Conservation (phyloP, 2,113 vertebrate species). For the Rhodinocichla rosea region DNA sequence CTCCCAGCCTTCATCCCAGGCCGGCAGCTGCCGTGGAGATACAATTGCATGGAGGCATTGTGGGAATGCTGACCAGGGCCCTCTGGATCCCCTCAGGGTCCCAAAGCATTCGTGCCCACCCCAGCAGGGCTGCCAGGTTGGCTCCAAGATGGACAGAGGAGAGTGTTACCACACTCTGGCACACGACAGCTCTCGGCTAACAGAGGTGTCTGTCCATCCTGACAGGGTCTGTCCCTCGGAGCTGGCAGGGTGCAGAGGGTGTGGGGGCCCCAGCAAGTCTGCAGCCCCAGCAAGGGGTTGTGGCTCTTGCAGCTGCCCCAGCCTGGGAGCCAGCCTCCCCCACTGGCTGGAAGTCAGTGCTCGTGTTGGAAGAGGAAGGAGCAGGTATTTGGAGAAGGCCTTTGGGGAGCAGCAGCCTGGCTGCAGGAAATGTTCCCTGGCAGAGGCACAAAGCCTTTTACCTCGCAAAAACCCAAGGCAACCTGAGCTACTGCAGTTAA, state of each 20-base stretch:
- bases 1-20: not conserved
- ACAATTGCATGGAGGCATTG: not conserved
- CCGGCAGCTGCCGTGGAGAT: not conserved
- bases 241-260: not conserved
- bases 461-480: not conserved
- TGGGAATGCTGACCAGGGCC: not conserved
- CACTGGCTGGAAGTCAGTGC: not conserved
- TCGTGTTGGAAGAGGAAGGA: not conserved
- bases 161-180: accelerated
- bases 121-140: not conserved
- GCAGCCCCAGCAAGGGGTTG: not conserved
- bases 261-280: not conserved
- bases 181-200: not conserved
- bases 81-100: accelerated
- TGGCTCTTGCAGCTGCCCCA: not conserved
- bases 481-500: not conserved
- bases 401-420: not conserved
- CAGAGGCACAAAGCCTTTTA: not conserved
- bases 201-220: not conserved
- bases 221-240: not conserved
- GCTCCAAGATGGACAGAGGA: accelerated
- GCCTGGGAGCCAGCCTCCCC: not conserved
- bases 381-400: not conserved
- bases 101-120: not conserved
- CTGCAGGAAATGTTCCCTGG: not conserved